Base-by-base conservation (phyloP, 2,797 vertebrate genomes). In the Coracias cyanogaster region DNA sequence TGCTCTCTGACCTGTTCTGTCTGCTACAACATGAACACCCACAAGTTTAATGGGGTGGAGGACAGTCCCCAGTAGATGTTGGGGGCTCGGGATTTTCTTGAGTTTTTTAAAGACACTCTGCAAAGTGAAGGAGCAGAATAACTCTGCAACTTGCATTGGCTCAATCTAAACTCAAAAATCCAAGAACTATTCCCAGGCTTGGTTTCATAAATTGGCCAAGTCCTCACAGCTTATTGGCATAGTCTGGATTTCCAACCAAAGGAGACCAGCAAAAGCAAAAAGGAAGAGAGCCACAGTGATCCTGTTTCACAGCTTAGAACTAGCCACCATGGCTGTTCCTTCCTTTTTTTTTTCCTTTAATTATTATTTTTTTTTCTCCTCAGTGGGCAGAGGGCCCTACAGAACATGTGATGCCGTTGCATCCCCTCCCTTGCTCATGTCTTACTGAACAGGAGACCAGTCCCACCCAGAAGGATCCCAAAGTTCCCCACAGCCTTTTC, bases 101-200 rank as follows among this genome's bases (percentile, higher is more conserved):
- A 14, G 41, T 43, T 81, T 80, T 64, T 52, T 80, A 55, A 61
- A 64, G 57, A 33, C 26, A 21, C 14, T 69, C 17, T 51, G 6
- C 3, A 5, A 73, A 90, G 29, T 12, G 64, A 82, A 65, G 60
- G 60, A 54, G 21, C n/a, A 58, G 43, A 74, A 37, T 48, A 61
- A 37, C 41, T 65, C 41, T 37, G 24, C 43, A 73, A 3, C 45
- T 95, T 0, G 0, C 9, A 9, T 10, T 1, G 7, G 8, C 6
- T 86, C 51, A 3, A 1, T 52, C 22, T 74, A 57, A 84, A 57
- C 41, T 65, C 29, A 78, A 3, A 77, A 69, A 10, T 3, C 17
- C 22, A 48, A 60, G 21, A 52, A 22, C 17, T 9, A 15, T 73
- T 88, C 31, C 35, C 35, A 74, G 29, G 20, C 9, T 25, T 86